Evolutionary conservation across 2,113 vertebrate genomes (phyloP), one percentile per base, ranked within the genome.

Genomic region (Dicerorhinus sumatrensis): DNA sequence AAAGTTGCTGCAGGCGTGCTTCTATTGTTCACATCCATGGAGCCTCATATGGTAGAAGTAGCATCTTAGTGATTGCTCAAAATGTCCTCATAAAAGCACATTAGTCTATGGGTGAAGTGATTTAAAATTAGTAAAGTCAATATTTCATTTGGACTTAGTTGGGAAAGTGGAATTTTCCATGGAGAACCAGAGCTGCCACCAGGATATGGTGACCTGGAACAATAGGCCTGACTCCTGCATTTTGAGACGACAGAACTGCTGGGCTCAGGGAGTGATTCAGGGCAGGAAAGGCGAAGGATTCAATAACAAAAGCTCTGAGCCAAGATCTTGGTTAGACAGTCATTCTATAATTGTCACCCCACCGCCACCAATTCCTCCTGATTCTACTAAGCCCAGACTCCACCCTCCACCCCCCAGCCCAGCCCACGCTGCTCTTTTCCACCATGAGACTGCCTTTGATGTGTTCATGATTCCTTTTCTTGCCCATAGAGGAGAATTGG

Each of bases 91-190:
- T 62, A 27, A 77, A 62, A 75, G 67, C 51, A 81, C 70, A 58
- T 69, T n/a, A 86, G 76, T 83, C 93, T 93, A 80, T 13, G 63
- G 13, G 42, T 0, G 14, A 91, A 97, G 96, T 69, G n/a, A 91
- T 70, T 94, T 92, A 77, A 94, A 97, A 96, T 95, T 83, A 73
- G 51, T 51, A 76, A 97, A 95, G 73, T 87, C 87, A 81, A 81
- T 83, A 90, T 97, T 96, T 93, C 83, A 94, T 89, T 93, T 95
- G 92, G 86, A 93, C 58, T 82, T 83, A 8, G 7, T 21, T 82
- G 54, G 36, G 69, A 93, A 96, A 79, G 48, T 6, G 83, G 39
- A 79, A 86, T 89, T 96, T 93, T 96, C 89, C 39, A 20, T 16
- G 79, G 29, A 96, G 69, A 92, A 92, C 65, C 69, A 65, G 79